Evolutionary conservation across 2,113 vertebrate genomes (phyloP), one percentile per base, ranked within the genome.

Genomic region (Hippolais icterina): DNA sequence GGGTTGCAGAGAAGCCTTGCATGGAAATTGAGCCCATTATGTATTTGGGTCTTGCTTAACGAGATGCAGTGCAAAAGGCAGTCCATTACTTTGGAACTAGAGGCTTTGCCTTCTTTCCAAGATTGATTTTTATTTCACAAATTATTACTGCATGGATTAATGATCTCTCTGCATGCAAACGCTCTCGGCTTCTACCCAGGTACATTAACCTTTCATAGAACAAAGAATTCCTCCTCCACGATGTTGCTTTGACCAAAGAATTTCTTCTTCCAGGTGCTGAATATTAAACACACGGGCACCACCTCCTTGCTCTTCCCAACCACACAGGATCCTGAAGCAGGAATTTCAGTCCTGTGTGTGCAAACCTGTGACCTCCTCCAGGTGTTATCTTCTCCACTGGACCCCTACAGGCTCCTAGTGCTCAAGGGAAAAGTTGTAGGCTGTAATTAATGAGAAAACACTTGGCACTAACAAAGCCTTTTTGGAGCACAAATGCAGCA

Each of bases 91-190:
- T 96, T 94, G 93, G 90, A 96, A 97, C 96, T 95, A 93, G 95
- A 97, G 97, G 96, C 91, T 97, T 97, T 83, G 90, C 97, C 96
- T 96, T 77, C 87, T 91, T 90, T 86, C 89, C 57, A 96, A 97
- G 97, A 98, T 97, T 97, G 97, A 98, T 98, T 97, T 97, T 97
- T 95, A 92, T 95, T 97, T 97, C 96, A 94, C 94, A 96, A 97
- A 96, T 97, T 97, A 97, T 97, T 97, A 93, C 94, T 87, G 87
- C 88, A 25, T 97, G 96, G 96, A 97, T 97, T 98, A 98, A 98
- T 98, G 97, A 97, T 94, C 91, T 87, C 85, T 92, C 80, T 41
- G 49, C 93, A 95, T 96, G 95, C 93, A 96, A 97, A 97, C 46
- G 83, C 97, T 96, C 81, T 96, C 49, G 78, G 97, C 97, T 97